These are phyloP conservation scores for Ceratosolen solmsi DNA, from an alignment of 1,140 invertebrate species.

Conservation along the genomic window DNA sequence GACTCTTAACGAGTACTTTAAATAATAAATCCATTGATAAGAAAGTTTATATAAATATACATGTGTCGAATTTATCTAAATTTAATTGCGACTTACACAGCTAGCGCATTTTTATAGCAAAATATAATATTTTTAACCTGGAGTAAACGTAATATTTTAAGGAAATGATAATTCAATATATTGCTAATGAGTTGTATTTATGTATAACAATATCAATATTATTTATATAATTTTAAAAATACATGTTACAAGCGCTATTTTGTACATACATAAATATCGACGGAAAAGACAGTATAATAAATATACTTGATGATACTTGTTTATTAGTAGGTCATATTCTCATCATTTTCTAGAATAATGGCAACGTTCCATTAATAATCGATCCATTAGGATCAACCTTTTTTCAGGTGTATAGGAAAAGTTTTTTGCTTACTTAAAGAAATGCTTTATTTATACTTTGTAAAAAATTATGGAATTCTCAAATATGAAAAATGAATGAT, in stretches of 20 bases:
- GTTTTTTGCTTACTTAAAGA: conserved; percentile 19
- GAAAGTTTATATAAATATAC: conserved; percentile 8
- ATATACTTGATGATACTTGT: conserved; percentile 38
- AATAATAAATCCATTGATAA: background rate
- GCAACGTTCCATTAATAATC: conserved; percentile 33
- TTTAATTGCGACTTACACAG: background rate
- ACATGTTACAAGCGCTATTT: conserved; percentile 47
- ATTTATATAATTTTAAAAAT: conserved; percentile 47
- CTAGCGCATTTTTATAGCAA: background rate
- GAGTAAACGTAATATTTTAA: background rate
- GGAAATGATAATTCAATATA: conserved; percentile 20
- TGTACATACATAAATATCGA: conserved; percentile 51
- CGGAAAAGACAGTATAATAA: conserved; percentile 39
- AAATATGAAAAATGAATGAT: conserved; percentile 37
- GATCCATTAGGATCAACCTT: conserved; percentile 20
- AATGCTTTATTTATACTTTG: conserved; percentile 41
- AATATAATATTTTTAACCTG: background rate
- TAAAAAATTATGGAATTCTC: conserved; percentile 51
- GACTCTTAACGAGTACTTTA: background rate
- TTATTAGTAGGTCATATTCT: conserved; percentile 45
- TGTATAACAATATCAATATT: conserved; percentile 41
- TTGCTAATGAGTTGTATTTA: conserved; percentile 32
- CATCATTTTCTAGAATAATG: conserved; percentile 39
- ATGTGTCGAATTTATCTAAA: background rate
- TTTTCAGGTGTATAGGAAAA: conserved; percentile 15